Evolutionary conservation across 2,888 invertebrate species (phyloP).

Genomic region (Petrophora chlorosata): DNA sequence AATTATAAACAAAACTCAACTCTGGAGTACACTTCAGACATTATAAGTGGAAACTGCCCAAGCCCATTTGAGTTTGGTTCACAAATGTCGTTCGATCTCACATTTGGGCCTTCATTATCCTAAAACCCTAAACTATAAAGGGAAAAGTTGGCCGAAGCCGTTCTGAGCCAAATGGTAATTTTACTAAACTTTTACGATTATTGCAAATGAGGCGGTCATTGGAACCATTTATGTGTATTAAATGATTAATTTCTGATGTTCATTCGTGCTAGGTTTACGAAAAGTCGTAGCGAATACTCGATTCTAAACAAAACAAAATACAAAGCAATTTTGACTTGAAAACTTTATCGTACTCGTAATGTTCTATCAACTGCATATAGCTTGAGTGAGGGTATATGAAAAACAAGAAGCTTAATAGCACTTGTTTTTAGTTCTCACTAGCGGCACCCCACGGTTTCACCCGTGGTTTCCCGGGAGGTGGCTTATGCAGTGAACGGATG

Average conservation of each 20-base stretch:
- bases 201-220: slow-evolving; percentile 39
- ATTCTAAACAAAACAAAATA: no score
- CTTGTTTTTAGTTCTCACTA: no score
- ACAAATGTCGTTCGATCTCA: slow-evolving; percentile 43
- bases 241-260: slow-evolving; percentile 28
- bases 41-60: slow-evolving; percentile 30
- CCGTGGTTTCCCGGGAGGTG: no score
- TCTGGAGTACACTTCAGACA: slow-evolving; percentile 28
- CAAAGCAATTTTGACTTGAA: no score
- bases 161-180: slow-evolving; percentile 36
- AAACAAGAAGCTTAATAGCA: no score
- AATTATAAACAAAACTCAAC: slow-evolving; percentile 23
- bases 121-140: slow-evolving; percentile 43
- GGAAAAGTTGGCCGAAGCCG: slow-evolving; percentile 40
- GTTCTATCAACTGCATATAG: no score
- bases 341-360: no score
- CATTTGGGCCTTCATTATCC: slow-evolving; percentile 45
- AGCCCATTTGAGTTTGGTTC: slow-evolving; percentile 43
- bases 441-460: no score
- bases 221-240: slow-evolving; percentile 29
- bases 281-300: no score
- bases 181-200: slow-evolving; percentile 44
- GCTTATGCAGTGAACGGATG: no score
- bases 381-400: no score
- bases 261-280: slow-evolving; percentile 9